A percentile compares a stretch with the other conserved stretches of the same genome.
These are phyloP conservation scores for Trichacis sp. DNA, from an alignment of 2,888 invertebrate species.

Conservation along the genomic window DNA sequence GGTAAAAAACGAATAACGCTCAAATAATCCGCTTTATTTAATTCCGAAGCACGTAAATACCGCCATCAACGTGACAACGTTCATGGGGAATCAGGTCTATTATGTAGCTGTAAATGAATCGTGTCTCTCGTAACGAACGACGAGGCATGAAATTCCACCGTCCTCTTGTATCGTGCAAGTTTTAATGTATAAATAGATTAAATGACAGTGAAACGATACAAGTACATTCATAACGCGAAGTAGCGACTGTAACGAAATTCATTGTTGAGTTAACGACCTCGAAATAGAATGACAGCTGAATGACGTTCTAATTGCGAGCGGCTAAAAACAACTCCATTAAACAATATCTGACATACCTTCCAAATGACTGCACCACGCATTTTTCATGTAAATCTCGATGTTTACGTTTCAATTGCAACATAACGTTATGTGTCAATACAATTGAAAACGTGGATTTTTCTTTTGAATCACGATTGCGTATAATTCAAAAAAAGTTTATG, in stretches of 20 bases:
- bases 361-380: not conserved
- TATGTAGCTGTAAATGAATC: not conserved
- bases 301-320: constrained; percentile 41
- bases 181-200: constrained; percentile 32
- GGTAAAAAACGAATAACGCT: too few relatives aligned
- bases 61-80: too few relatives aligned
- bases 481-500: too few relatives aligned
- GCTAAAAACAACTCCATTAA: constrained; percentile 24
- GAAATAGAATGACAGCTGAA: constrained; percentile 37
- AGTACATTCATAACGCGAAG: constrained; percentile 24
- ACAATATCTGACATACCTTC: constrained; percentile 37
- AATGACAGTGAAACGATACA: constrained; percentile 32
- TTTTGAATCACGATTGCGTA: too few relatives aligned
- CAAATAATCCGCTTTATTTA: too few relatives aligned
- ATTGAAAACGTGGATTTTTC: too few relatives aligned
- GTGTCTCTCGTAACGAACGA: not conserved
- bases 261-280: constrained; percentile 34
- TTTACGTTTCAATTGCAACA: not conserved
- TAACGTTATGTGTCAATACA: not conserved
- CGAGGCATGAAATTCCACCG: not conserved
- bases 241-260: constrained; percentile 33
- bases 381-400: not conserved
- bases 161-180: not conserved
- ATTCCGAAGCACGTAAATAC: too few relatives aligned
- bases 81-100: not conserved